phyloP scores from a whole-genome alignment of 2,888 invertebrate species.

The Metellina segmentata region DNA sequence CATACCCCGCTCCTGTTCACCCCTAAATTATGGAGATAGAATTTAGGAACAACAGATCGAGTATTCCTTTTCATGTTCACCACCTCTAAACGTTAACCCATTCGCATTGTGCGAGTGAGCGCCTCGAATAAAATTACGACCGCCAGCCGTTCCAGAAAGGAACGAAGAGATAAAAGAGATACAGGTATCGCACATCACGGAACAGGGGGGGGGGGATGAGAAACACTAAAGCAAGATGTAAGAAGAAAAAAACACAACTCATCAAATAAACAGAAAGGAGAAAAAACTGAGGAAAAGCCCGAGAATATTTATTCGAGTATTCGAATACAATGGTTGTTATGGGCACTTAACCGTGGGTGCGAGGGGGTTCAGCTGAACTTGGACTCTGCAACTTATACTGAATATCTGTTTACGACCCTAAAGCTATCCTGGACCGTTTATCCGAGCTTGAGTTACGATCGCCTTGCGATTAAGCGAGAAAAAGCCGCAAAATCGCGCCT shows the following conservation, averaged over 20 bases:
- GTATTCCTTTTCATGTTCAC: not conserved
- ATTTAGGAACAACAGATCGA: not conserved
- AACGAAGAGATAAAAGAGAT: slow-evolving; percentile 5
- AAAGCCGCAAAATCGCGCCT: slow-evolving; percentile 65
- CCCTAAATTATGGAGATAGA: no score
- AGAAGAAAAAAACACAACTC: slow-evolving; percentile 11
- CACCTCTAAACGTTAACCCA: not conserved
- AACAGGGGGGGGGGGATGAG: not conserved
- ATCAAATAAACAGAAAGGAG: slow-evolving; percentile 21
- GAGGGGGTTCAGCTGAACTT: slow-evolving; percentile 30
- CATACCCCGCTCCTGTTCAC: no score
- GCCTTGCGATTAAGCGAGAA: slow-evolving; percentile 55
- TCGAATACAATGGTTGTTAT: slow-evolving; percentile 56
- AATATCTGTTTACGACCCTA: slow-evolving; percentile 73
- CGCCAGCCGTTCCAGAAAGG: not conserved
- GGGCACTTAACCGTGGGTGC: slow-evolving; percentile 36
- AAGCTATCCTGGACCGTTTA: slow-evolving; percentile 62
- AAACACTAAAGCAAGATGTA: not conserved
- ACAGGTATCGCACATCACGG: slow-evolving; percentile 7
- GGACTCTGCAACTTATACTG: slow-evolving; percentile 49
- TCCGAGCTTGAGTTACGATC: slow-evolving; percentile 61
- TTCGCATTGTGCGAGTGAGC: not conserved
- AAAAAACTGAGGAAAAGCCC: slow-evolving; percentile 7
- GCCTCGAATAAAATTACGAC: no score
- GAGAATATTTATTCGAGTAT: slow-evolving; percentile 50